These are phyloP conservation scores for Ficedula albicollis DNA, from an alignment of 2,797 vertebrate species.

Conservation along the genomic window DNA sequence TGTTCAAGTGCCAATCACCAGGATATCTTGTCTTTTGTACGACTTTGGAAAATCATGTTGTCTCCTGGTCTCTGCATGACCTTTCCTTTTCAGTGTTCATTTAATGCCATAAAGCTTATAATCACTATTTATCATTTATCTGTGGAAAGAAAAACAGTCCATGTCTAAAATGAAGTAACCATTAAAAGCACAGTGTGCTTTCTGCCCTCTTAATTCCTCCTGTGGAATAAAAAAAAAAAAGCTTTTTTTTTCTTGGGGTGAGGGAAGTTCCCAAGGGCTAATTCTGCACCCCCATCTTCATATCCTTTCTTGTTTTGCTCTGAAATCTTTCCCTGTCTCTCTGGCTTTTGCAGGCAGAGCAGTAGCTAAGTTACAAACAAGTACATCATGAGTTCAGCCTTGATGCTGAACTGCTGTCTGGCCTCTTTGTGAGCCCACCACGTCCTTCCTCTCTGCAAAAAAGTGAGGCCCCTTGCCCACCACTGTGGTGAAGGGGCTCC, in stretches of 20 bases:
- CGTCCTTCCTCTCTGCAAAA: accelerated
- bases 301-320: neutral
- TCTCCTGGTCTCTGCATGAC: neutral
- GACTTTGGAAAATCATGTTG: neutral
- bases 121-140: neutral
- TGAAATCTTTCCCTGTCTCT: neutral
- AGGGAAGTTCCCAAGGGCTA: neutral
- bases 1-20: neutral
- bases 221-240: neutral
- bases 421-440: neutral
- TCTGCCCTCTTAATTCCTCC: neutral
- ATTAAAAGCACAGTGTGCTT: neutral
- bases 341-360: neutral
- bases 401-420: neutral
- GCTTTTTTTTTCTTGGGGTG: neutral
- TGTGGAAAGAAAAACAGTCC: neutral
- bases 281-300: neutral
- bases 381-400: neutral
- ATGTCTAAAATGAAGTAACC: neutral
- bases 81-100: neutral
- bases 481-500: neutral
- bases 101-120: neutral
- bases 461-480: neutral
- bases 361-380: neutral
- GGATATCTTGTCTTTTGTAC: neutral